These are phyloP conservation scores for Prunella fulvescens DNA, from an alignment of 2,113 vertebrate species.

Conservation along the genomic window DNA sequence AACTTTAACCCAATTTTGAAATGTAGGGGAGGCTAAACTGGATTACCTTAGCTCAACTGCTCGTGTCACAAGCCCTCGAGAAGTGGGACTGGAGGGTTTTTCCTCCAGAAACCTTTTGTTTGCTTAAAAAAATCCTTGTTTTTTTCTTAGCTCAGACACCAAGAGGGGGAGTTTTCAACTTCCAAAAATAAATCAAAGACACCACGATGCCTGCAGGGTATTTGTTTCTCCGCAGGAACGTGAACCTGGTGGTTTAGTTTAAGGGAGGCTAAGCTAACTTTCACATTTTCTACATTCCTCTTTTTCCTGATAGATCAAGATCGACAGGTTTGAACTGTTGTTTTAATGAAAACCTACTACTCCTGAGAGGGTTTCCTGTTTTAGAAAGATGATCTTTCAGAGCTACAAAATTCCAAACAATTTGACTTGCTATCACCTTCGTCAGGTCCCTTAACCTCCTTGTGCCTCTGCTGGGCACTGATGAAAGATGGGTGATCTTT, in stretches of 20 bases:
- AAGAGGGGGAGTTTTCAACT: not conserved
- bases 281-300: constrained; percentile 59
- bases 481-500: not conserved
- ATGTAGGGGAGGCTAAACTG: not conserved
- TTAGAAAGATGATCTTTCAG: constrained; percentile 28
- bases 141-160: not conserved
- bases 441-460: constrained; percentile 10
- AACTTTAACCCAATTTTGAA: constrained; percentile 58
- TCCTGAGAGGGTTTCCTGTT: constrained; percentile 46
- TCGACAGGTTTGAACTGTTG: constrained; percentile 50
- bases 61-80: not conserved
- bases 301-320: constrained; percentile 45
- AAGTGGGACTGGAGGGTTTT: not conserved
- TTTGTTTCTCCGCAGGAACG: constrained; percentile 55
- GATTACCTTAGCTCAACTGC: constrained; percentile 9
- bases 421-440: constrained; percentile 35
- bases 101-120: not conserved
- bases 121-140: not conserved
- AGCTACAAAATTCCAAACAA: constrained; percentile 26
- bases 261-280: constrained; percentile 17
- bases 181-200: constrained; percentile 59
- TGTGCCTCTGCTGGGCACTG: not conserved
- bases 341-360: constrained; percentile 57
- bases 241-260: constrained; percentile 53
- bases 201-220: constrained; percentile 10